These are phyloP conservation scores for Acipenser transmontanus DNA, from an alignment of 2,797 vertebrate species.

Conservation along the genomic window DNA sequence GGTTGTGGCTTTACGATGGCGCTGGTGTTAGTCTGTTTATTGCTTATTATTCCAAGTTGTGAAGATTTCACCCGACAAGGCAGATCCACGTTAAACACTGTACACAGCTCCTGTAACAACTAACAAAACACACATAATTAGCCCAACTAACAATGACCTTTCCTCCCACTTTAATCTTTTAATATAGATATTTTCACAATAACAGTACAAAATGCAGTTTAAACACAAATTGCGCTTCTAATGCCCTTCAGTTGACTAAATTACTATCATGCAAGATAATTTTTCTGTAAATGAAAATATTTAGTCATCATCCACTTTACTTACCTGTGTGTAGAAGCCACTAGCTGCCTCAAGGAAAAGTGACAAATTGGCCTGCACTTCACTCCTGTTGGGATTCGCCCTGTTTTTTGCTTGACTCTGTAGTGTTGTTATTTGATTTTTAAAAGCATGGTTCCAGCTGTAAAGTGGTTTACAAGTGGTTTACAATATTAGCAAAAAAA, in stretches of 20 bases:
- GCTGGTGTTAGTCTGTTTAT: constrained; percentile 79
- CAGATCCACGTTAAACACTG: constrained; percentile 95
- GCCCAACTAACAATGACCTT: no score
- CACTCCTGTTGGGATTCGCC: constrained; percentile 93
- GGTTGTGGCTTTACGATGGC: constrained; percentile 93
- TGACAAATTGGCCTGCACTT: constrained; percentile 96
- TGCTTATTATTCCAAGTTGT: constrained; percentile 96
- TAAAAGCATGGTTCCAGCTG: constrained; percentile 93
- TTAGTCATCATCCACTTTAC: constrained; percentile 20
- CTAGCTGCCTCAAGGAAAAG: constrained; percentile 96
- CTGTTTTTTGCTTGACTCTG: constrained; percentile 98
- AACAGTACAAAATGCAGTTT: not conserved
- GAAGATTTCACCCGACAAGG: constrained; percentile 93
- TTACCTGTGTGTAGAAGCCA: constrained; percentile 97
- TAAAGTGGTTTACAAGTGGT: constrained; percentile 32
- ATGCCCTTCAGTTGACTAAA: not conserved
- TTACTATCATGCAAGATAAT: not conserved
- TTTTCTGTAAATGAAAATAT: not conserved
- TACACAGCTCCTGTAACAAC: constrained; percentile 95
- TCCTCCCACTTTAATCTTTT: no score
- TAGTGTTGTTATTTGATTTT: constrained; percentile 98
- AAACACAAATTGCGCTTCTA: not conserved
- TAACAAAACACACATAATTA: constrained; percentile 34
- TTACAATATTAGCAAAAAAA: no score
- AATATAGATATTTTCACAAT: not conserved